phyloP scores from a whole-genome alignment of 2,888 invertebrate species.

The Hirudinaria manillensis region DNA sequence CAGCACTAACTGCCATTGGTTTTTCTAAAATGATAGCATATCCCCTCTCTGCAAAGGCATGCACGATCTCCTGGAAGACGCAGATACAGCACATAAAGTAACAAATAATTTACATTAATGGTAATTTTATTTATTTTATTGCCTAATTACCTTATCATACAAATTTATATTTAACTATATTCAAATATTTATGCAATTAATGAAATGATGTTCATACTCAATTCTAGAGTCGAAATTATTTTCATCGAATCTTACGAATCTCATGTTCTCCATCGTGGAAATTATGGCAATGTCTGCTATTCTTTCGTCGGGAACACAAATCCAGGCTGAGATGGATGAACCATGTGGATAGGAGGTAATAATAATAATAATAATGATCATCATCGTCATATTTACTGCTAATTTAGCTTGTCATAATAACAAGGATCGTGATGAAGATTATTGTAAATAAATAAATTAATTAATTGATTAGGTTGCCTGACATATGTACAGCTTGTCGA shows the following conservation, averaged over 20 bases:
- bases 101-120: too few relatives aligned
- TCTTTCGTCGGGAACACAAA: slow-evolving; percentile 22
- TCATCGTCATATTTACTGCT: too few relatives aligned
- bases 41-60: slow-evolving; percentile 19
- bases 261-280: slow-evolving; percentile 26
- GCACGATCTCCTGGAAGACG: slow-evolving; percentile 14
- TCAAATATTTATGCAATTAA: neutral
- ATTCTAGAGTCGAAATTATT: neutral
- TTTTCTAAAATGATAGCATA: slow-evolving; percentile 29
- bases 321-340: slow-evolving; percentile 16
- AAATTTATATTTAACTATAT: neutral
- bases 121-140: too few relatives aligned
- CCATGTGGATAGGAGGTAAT: neutral
- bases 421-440: neutral
- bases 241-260: neutral
- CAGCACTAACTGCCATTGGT: slow-evolving; percentile 21
- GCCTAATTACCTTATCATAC: neutral
- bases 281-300: slow-evolving; percentile 30
- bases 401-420: too few relatives aligned
- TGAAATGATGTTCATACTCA: neutral
- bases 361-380: neutral
- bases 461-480: neutral
- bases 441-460: neutral
- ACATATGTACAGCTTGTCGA: slow-evolving; percentile 28
- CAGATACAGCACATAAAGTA: too few relatives aligned